Evolutionary conservation across 35 echinoderm and acorn worm genomes (phyloP), one percentile per base, ranked within the genome.

Genomic region (Ophiothrix spiculata): DNA sequence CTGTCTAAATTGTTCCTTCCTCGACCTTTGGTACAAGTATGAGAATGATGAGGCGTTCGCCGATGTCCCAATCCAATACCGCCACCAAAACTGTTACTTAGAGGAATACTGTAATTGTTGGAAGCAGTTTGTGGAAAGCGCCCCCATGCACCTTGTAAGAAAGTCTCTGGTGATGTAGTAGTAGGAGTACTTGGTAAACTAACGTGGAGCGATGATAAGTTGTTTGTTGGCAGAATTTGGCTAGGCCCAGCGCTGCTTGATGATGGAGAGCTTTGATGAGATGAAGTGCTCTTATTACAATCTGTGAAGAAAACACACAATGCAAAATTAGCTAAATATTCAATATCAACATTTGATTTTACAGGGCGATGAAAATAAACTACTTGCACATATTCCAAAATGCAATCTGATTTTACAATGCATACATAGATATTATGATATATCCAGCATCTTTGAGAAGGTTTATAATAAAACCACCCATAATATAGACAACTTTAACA

Each of bases 61-160:
- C 60, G 3, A 4, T 15, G 3, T n/a, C 60, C 60, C 23, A 15
- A 25, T 69, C 60, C 60, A 69, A 15, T 69, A 19, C 42, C 42
- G 6, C 42, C 42, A 49, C 42, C 19, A 49, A 6, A 6, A 69
- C 60, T 69, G 23, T 25, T 69, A 69, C 29, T 69, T 4, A 69
- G 34, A 1, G 81, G 81, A 60, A 84, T 84, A 35, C 81, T 84
- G 81, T 84, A 84, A 21, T 45, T 84, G 33, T 60, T 84, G 37
- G 54, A 84, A 19, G 45, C 69, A 12, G 81, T 84, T 36, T 54
- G 81, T 1, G 81, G 81, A 35, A 84, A 84, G 28, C 34, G 36
- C 54, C 60, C 60, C 60, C 81, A 84, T 19, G 45, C 63, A 8
- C 63, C 81, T 36, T 54, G 81, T 36, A 84, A 37, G 54, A 84